Evolutionary conservation across 2,888 invertebrate genomes (phyloP).

Genomic region (Ectemnius continuus): DNA sequence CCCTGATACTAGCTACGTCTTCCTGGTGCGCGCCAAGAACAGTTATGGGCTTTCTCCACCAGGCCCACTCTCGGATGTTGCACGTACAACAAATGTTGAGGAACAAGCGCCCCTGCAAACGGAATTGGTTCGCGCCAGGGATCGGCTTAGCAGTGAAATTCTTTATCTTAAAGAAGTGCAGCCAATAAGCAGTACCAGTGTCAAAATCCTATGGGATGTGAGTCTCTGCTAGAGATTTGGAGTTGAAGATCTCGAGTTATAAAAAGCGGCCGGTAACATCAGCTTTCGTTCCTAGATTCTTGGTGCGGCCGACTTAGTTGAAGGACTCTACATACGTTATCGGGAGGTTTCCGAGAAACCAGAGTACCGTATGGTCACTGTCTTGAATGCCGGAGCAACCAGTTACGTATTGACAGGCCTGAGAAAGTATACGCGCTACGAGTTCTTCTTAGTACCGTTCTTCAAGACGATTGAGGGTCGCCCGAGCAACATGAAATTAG

Average conservation of each 20-base stretch:
- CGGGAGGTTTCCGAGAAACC: conserved; percentile 79
- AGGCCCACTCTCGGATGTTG: conserved; percentile 85
- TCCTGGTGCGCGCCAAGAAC: conserved; percentile 92
- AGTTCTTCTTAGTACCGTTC: conserved; percentile 95
- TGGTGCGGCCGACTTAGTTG: conserved; percentile 80
- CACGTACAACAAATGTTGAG: conserved; percentile 84
- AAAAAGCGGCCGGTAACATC: too few species aligned
- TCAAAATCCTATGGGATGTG: conserved; percentile 90
- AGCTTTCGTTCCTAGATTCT: conserved; percentile 74
- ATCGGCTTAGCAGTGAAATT: conserved; percentile 88
- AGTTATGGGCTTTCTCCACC: conserved; percentile 91
- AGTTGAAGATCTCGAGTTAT: too few species aligned
- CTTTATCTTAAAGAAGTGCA: conserved; percentile 85
- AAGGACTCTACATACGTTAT: conserved; percentile 85
- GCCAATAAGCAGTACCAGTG: conserved; percentile 86
- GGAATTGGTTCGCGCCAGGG: conserved; percentile 87
- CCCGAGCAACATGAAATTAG: conserved; percentile 93
- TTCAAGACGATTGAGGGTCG: conserved; percentile 93
- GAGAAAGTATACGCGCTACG: conserved; percentile 92
- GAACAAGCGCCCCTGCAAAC: conserved; percentile 85
- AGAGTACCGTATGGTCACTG: conserved; percentile 86
- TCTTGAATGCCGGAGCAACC: conserved; percentile 85
- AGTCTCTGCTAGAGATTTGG: too few species aligned
- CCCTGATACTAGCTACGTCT: conserved; percentile 90
- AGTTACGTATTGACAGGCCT: conserved; percentile 88